A percentile compares a stretch with the other conserved stretches of the same genome.
phyloP scores from a whole-genome alignment of 2,113 vertebrate genomes.

The Poicephalus gulielmi region DNA sequence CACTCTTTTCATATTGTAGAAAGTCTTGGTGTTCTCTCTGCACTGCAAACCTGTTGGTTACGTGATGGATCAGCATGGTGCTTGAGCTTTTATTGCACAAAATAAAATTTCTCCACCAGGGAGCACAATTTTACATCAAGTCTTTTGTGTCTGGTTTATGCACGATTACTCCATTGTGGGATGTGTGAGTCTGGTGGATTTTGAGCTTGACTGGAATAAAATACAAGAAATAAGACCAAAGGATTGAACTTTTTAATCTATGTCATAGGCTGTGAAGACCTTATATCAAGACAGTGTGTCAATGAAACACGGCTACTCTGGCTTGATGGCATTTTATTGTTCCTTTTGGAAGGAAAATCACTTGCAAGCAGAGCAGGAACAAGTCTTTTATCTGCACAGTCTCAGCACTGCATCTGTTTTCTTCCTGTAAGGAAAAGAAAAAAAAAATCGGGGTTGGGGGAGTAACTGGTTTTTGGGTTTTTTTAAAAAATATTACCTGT shows the following conservation, averaged over 20 bases:
- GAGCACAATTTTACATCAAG: background rate
- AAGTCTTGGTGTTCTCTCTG: background rate
- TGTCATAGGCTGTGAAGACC: background rate
- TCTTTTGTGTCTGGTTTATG: background rate
- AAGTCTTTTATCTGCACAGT: background rate
- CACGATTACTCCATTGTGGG: background rate
- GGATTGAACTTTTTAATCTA: background rate
- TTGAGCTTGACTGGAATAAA: background rate
- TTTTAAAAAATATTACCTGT: background rate
- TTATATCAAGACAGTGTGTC: background rate
- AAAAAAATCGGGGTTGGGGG: fast-evolving
- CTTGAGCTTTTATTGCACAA: background rate
- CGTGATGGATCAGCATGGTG: background rate
- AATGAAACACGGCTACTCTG: background rate
- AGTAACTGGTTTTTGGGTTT: background rate
- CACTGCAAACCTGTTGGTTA: background rate
- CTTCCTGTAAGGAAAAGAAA: background rate
- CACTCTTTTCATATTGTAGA: background rate
- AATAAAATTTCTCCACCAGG: slow-evolving; percentile 1
- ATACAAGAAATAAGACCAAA: background rate
- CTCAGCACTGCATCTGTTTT: background rate
- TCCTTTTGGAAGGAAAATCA: background rate
- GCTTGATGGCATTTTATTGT: background rate
- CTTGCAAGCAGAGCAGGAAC: background rate
- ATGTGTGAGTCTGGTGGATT: background rate